phyloP scores from a whole-genome alignment of 2,888 invertebrate genomes.

The Corythucha ciliata region DNA sequence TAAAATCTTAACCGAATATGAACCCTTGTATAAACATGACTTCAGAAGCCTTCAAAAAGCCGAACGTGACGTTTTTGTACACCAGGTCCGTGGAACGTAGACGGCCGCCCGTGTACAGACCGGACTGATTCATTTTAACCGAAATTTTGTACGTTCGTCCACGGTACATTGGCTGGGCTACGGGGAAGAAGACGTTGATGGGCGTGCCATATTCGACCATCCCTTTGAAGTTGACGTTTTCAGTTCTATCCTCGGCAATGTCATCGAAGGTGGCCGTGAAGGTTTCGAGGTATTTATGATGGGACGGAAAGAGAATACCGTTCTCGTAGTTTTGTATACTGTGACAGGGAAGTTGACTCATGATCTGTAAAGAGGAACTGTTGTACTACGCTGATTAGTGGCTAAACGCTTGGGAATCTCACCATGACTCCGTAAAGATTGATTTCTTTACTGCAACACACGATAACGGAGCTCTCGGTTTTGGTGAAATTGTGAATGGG shows the following conservation, averaged over 20 bases:
- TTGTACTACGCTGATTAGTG: background rate
- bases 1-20: too few relatives aligned
- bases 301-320: too few relatives aligned
- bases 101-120: conserved; percentile 20
- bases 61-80: conserved; percentile 19
- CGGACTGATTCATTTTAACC: conserved; percentile 16
- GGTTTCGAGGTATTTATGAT: conserved; percentile 17
- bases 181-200: conserved; percentile 15
- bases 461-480: conserved; percentile 18
- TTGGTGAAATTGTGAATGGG: conserved; percentile 18
- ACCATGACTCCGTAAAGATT: conserved; percentile 24
- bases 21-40: background rate
- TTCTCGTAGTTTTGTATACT: too few relatives aligned
- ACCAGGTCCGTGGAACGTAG: conserved; percentile 10
- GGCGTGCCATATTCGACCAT: conserved; percentile 18
- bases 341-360: conserved; percentile 19
- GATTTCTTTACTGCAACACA: conserved; percentile 23
- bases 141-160: conserved; percentile 21
- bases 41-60: conserved; percentile 6
- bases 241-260: conserved; percentile 4
- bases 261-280: conserved; percentile 19
- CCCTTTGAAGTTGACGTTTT: conserved; percentile 14
- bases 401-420: background rate
- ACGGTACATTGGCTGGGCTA: conserved; percentile 10
- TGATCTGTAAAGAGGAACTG: conserved; percentile 13